Percentiles rank a stretch among this genome's conserved stretches.
These are phyloP conservation scores for Chydorus sphaericus DNA, from an alignment of 2,888 invertebrate species.

Conservation along the genomic window DNA sequence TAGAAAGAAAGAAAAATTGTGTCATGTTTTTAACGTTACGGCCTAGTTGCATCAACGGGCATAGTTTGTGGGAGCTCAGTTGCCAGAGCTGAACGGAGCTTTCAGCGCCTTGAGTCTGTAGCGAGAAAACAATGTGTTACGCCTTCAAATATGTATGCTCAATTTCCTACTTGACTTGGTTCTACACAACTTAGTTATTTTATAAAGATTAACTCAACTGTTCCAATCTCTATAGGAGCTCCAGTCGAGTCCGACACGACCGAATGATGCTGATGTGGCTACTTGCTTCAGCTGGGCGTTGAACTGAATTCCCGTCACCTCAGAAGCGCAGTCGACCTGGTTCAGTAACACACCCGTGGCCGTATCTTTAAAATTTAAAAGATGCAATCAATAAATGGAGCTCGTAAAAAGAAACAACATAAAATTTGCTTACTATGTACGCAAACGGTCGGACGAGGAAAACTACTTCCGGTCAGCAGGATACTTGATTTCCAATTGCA, in stretches of 20 bases:
- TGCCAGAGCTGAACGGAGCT: conserved; percentile 2
- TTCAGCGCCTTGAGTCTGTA: background rate
- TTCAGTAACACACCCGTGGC: background rate
- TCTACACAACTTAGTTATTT: too few species aligned
- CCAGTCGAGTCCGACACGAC: too few species aligned
- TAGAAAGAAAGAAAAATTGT: background rate
- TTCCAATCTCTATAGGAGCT: too few species aligned
- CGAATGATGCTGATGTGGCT: too few species aligned
- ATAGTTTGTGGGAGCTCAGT: background rate
- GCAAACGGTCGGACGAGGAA: background rate
- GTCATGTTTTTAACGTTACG: background rate
- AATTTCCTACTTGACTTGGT: too few species aligned
- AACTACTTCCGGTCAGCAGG: background rate
- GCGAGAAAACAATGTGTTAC: background rate
- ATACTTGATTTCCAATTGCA: background rate
- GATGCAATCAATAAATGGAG: too few species aligned
- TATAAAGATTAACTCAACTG: background rate
- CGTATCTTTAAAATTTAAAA: background rate
- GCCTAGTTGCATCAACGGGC: background rate
- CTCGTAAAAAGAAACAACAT: too few species aligned
- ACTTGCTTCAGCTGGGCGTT: background rate
- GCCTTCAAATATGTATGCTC: background rate
- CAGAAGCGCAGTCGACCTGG: background rate
- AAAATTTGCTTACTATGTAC: background rate
- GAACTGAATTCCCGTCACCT: background rate